Base-by-base conservation (phyloP, 2,113 vertebrate genomes). In the Pitta sordida region DNA sequence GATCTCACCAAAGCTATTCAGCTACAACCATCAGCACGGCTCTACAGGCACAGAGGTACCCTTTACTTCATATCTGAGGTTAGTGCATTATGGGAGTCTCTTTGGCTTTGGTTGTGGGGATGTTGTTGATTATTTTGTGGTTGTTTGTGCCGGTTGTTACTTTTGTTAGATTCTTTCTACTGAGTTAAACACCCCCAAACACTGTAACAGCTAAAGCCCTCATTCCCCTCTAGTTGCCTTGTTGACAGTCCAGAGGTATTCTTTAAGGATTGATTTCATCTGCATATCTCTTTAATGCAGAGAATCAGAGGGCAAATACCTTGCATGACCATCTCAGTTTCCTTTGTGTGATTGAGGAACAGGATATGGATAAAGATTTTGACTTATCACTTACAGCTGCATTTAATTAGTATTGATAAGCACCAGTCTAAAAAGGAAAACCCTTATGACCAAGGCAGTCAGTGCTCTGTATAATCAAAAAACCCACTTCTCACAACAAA, bases 51-150 rank as follows among this genome's bases (percentile, higher is more conserved):
- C 95, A 97, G 99, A 88, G 99, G 99, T 69, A 99, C 99, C 2
- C 98, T 99, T 90, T 97, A 99, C 92, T 99, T 99, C 97, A 99
- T 99, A 76, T 99, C 99, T n/a, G 99, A 99, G 99, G 99, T 99
- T 70, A 96, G 95, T 94, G 37, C 30, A 59, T 67, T 63, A 1
- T n/a, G 22, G 7, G 3, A 19, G 75, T 60, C 19, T 84, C 10
- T 84, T 91, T 86, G 39, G 11, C 65, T 75, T 48, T 46, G 36
- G 8, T 11, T 84, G 23, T 63, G 32, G 55, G 44, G 10, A 11
- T 60, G 17, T n/a, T n/a, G 34, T 43, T 41, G 55, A 34, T 64
- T 70, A 21, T 63, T 71, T 83, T 77, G 13, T 34, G n/a, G 15
- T 19, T 36, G 22, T 51, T 71, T 70, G 7, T 85, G 11, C 26